These are phyloP conservation scores for Paradisaea rubra DNA, from an alignment of 2,113 vertebrate genomes.

Conservation along the genomic window DNA sequence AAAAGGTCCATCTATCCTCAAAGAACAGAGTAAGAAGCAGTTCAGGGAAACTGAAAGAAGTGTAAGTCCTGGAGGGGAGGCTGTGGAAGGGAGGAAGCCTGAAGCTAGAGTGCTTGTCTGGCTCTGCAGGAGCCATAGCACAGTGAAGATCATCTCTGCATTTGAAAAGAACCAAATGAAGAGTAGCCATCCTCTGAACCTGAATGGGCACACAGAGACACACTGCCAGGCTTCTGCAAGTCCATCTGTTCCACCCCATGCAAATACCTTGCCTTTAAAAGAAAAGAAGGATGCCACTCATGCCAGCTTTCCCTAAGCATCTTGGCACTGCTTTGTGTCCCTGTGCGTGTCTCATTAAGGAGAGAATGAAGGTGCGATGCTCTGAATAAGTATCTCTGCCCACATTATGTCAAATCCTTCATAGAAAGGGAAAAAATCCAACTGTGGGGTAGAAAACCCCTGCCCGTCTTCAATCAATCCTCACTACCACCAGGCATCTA, in stretches of 20 bases:
- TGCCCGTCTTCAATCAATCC: constrained; percentile 83
- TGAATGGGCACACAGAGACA: background rate
- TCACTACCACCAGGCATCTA: constrained; percentile 76
- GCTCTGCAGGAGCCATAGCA: constrained; percentile 4
- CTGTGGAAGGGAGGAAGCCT: background rate
- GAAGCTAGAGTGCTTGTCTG: background rate
- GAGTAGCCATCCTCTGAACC: background rate
- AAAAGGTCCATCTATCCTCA: background rate
- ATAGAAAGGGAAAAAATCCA: constrained; percentile 80
- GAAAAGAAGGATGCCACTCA: background rate
- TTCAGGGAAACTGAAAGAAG: constrained; percentile 19
- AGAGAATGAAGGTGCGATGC: constrained; percentile 41
- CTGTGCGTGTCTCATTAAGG: constrained; percentile 30
- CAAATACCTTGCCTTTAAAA: background rate
- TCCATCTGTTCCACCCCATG: background rate
- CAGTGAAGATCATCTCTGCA: background rate
- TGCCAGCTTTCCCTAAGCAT: background rate
- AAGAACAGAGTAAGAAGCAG: constrained; percentile 4
- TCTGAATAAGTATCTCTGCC: constrained; percentile 9
- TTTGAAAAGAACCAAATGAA: background rate
- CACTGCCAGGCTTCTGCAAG: background rate
- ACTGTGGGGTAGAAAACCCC: constrained; percentile 80
- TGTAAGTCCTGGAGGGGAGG: background rate
- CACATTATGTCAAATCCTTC: constrained; percentile 82
- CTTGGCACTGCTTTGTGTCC: background rate